These are phyloP conservation scores for Epirrita christyi DNA, from an alignment of 2,888 invertebrate species.

Conservation along the genomic window DNA sequence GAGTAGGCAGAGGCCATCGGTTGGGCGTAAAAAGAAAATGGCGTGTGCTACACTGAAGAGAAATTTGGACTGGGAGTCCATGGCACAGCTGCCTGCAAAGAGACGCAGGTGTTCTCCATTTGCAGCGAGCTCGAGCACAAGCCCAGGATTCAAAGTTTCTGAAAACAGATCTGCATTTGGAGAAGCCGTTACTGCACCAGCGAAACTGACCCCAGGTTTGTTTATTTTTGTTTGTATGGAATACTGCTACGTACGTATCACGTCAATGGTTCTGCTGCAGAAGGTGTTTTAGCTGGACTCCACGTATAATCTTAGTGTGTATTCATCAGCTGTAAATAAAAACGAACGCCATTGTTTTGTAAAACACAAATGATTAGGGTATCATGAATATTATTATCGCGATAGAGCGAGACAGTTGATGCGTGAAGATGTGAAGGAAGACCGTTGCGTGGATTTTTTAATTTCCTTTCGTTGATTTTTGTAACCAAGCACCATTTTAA, in stretches of 20 bases:
- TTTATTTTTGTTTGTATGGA: constrained; percentile 26
- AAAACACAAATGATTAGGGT: too few species aligned
- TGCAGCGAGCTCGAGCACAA: constrained; percentile 85
- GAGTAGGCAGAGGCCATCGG: constrained; percentile 75
- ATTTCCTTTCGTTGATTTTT: constrained; percentile 62
- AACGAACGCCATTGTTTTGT: constrained; percentile 70
- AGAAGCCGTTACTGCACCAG: constrained; percentile 89
- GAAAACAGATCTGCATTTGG: constrained; percentile 91
- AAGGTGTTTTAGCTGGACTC: not conserved
- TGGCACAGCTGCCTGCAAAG: constrained; percentile 94
- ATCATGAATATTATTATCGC: constrained; percentile 77
- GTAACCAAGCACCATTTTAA: constrained; percentile 27
- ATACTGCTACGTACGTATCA: constrained; percentile 3
- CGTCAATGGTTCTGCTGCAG: not conserved
- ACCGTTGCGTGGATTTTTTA: constrained; percentile 70
- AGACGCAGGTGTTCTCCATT: constrained; percentile 96
- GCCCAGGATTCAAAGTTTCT: constrained; percentile 79
- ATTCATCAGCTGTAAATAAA: constrained; percentile 61
- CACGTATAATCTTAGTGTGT: constrained; percentile 4
- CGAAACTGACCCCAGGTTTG: constrained; percentile 95
- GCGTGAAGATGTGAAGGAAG: constrained; percentile 45
- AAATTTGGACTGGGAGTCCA: constrained; percentile 97
- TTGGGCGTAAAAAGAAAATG: constrained; percentile 91
- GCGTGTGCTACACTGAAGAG: constrained; percentile 99
- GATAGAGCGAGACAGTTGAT: constrained; percentile 71